Conservation (phyloP, 2,888 invertebrate genomes). For the Opisthograptis luteolata region DNA sequence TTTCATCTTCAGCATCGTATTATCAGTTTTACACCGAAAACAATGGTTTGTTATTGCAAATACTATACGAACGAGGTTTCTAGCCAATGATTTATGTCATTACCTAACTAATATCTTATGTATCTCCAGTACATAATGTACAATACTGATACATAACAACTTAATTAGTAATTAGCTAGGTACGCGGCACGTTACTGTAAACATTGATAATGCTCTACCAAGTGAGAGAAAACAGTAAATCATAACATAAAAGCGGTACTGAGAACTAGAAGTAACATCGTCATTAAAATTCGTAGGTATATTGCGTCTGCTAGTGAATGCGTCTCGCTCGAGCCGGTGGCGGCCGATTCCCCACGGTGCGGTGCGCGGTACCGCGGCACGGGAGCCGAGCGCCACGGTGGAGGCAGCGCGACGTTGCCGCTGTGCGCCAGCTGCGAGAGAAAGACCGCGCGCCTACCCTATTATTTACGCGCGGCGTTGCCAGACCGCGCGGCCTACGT, state of each 20-base stretch:
- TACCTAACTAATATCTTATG: constrained; percentile 5
- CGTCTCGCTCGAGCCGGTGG: constrained; percentile 65
- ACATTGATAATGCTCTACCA: neutral
- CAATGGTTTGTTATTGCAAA: neutral
- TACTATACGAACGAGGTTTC: neutral
- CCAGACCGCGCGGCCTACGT: constrained; percentile 80
- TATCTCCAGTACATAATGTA: constrained; percentile 30
- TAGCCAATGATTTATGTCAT: neutral
- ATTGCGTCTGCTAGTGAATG: constrained; percentile 67
- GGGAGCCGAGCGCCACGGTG: constrained; percentile 53
- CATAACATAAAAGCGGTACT: constrained; percentile 38
- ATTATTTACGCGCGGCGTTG: constrained; percentile 84
- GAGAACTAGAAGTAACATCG: constrained; percentile 53
- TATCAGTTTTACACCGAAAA: constrained; percentile 46
- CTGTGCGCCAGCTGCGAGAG: constrained; percentile 82
- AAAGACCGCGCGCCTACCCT: constrained; percentile 83
- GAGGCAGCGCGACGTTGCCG: constrained; percentile 79
- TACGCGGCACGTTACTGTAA: neutral
- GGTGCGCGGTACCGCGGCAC: constrained; percentile 53
- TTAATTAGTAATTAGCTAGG: constrained; percentile 1
- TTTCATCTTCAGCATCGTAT: constrained; percentile 64
- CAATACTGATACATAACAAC: constrained; percentile 17
- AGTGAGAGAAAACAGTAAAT: constrained; percentile 27
- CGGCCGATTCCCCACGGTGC: constrained; percentile 56
- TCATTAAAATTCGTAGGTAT: constrained; percentile 72